Conservation (phyloP, 2,797 vertebrate genomes). For the Dipus sagitta region DNA sequence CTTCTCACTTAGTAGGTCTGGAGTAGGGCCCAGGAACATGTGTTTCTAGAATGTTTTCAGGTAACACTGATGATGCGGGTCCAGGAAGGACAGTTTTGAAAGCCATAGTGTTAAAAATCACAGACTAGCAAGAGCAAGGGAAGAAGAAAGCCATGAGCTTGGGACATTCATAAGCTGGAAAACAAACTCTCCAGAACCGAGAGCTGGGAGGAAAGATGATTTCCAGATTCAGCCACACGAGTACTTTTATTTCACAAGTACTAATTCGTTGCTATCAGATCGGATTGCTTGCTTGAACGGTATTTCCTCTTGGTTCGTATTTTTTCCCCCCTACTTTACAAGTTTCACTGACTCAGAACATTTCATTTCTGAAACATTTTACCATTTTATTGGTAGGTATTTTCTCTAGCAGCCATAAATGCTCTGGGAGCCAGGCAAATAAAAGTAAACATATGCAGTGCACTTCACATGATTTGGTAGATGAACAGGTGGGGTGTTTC, state of each 20-base stretch:
- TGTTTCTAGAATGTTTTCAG: neutral
- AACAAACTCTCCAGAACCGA: neutral
- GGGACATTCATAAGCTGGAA: neutral
- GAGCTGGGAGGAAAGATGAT: neutral
- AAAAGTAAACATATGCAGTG: neutral
- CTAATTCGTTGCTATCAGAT: neutral
- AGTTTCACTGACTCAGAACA: neutral
- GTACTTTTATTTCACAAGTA: neutral
- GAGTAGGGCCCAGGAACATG: neutral
- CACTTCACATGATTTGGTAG: neutral
- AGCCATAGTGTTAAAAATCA: slow-evolving; percentile 14
- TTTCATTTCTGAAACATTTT: neutral
- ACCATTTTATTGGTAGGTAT: neutral
- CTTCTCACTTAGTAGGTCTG: neutral
- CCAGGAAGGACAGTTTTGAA: neutral
- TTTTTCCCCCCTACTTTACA: neutral
- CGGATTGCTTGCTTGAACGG: neutral
- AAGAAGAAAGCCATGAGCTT: neutral
- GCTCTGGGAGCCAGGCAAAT: slow-evolving; percentile 9
- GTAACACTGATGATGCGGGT: neutral
- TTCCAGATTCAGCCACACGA: neutral
- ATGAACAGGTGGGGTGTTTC: neutral
- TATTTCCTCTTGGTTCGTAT: neutral
- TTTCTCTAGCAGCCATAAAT: neutral
- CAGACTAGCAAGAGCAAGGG: neutral